These are phyloP conservation scores for Aphis craccivora DNA, from an alignment of 1,140 invertebrate species.

Conservation along the genomic window DNA sequence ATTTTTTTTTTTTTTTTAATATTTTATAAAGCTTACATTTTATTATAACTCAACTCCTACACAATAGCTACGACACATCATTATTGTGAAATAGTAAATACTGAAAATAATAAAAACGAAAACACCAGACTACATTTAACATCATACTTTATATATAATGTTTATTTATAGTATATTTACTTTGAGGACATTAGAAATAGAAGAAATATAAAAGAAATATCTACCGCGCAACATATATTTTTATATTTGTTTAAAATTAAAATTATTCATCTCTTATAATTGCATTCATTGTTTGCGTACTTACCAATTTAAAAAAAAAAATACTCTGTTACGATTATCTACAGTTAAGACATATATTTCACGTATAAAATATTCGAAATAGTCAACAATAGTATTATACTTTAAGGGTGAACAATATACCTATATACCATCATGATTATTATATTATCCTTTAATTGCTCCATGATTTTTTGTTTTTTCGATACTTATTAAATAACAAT, in stretches of 20 bases:
- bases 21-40: not conserved
- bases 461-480: no score
- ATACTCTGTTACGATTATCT: not conserved
- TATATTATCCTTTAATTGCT: no score
- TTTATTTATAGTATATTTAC: not conserved
- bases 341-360: not conserved
- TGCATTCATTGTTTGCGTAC: not conserved
- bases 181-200: not conserved
- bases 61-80: not conserved
- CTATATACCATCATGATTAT: no score
- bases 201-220: not conserved
- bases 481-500: no score
- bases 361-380: not conserved
- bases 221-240: not conserved
- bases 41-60: constrained; percentile 2
- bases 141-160: not conserved
- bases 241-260: not conserved
- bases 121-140: not conserved
- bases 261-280: not conserved
- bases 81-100: constrained; percentile 1
- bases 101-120: not conserved
- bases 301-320: not conserved
- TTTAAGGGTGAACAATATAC: no score
- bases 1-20: not conserved
- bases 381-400: no score